Evolutionary conservation across 2,888 invertebrate genomes (phyloP).

Genomic region (Scaptomyza reducta): DNA sequence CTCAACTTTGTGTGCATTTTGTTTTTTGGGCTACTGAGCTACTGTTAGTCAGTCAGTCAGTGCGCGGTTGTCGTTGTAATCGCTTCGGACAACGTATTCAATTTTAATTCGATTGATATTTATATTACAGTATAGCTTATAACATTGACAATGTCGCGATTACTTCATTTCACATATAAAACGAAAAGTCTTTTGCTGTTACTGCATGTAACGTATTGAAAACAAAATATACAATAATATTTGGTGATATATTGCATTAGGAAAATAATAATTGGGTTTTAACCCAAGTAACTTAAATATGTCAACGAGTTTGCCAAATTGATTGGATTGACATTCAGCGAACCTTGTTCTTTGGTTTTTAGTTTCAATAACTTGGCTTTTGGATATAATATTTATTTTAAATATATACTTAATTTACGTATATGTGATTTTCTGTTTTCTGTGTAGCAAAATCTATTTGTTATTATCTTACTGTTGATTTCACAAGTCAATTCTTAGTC

Average conservation of each 20-base stretch:
- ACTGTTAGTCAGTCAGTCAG: slow-evolving; percentile 31
- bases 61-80: slow-evolving; percentile 42
- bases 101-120: slow-evolving; percentile 20
- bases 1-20: slow-evolving; percentile 6
- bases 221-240: not conserved
- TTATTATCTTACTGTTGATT: not conserved
- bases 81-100: slow-evolving; percentile 42
- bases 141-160: slow-evolving; percentile 57
- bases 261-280: not conserved
- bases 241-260: not conserved
- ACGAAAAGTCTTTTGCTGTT: slow-evolving; percentile 49
- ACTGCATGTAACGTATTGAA: slow-evolving; percentile 48
- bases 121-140: slow-evolving; percentile 8
- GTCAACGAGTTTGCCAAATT: not conserved
- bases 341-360: no score
- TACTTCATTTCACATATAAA: slow-evolving; percentile 47
- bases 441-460: not conserved
- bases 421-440: no score
- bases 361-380: not conserved
- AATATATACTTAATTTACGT: no score
- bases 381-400: not conserved
- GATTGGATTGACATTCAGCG: not conserved
- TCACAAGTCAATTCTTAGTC: not conserved
- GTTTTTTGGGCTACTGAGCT: slow-evolving; percentile 22
- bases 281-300: not conserved